phyloP scores from a whole-genome alignment of 2,113 vertebrate genomes.

The Labrus mixtus region DNA sequence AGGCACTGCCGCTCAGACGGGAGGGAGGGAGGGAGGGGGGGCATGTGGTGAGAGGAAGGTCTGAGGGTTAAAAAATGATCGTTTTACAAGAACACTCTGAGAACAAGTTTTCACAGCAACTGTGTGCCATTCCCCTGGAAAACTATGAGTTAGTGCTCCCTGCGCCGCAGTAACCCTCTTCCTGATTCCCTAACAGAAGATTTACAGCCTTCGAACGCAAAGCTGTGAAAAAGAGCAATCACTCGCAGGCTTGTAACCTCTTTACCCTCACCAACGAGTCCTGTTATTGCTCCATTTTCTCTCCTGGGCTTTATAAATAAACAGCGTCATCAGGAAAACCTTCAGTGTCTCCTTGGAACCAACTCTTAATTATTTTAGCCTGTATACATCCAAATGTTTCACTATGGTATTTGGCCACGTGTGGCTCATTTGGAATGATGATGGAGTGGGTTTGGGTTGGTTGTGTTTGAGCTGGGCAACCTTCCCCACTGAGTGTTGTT shows the following conservation, averaged over 20 bases:
- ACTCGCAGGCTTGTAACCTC: slow-evolving; percentile 79
- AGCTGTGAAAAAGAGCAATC: slow-evolving; percentile 77
- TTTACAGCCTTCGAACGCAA: slow-evolving; percentile 73
- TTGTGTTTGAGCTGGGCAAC: slow-evolving; percentile 28
- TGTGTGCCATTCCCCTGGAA: slow-evolving; percentile 57
- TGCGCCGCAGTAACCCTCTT: slow-evolving; percentile 75
- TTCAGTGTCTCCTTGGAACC: slow-evolving; percentile 62
- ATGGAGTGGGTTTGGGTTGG: slow-evolving; percentile 28
- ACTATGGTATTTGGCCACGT: slow-evolving; percentile 60
- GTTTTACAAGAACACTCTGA: slow-evolving; percentile 80
- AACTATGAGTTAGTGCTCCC: slow-evolving; percentile 78
- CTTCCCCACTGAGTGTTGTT: slow-evolving; percentile 13
- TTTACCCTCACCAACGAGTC: slow-evolving; percentile 59
- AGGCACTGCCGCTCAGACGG: slow-evolving; percentile 56
- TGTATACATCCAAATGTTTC: slow-evolving; percentile 64
- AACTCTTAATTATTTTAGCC: slow-evolving; percentile 68
- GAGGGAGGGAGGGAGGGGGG: slow-evolving; percentile 13
- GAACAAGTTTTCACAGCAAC: slow-evolving; percentile 78
- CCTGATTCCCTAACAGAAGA: slow-evolving; percentile 75
- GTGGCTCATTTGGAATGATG: slow-evolving; percentile 30
- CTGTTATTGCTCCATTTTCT: slow-evolving; percentile 69
- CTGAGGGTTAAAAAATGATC: slow-evolving; percentile 65
- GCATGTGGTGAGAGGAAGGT: not conserved
- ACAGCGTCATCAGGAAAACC: slow-evolving; percentile 67
- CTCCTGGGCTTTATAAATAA: slow-evolving; percentile 76